Evolutionary conservation across 2,113 vertebrate genomes (phyloP).

Genomic region (Myrmophylax atrothorax): DNA sequence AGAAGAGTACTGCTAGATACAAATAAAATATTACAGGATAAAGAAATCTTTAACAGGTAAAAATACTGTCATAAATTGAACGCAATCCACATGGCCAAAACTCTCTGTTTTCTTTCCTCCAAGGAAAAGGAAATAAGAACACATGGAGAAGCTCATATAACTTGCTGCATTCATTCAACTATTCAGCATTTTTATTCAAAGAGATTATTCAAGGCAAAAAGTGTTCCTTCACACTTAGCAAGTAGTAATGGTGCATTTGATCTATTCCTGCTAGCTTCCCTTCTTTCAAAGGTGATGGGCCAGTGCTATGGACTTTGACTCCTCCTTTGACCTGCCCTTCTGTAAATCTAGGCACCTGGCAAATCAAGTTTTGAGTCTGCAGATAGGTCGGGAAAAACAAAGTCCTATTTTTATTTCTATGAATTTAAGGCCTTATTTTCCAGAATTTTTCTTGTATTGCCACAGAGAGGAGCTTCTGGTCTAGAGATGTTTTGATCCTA

Average conservation of each 20-base stretch:
- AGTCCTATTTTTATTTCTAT: neutral
- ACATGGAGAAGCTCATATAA: neutral
- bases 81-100: neutral
- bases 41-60: neutral
- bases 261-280: neutral
- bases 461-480: neutral
- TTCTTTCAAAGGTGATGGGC: neutral
- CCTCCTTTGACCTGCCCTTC: neutral
- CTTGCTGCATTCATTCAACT: neutral
- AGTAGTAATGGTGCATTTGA: neutral
- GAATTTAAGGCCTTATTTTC: neutral
- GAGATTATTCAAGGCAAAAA: neutral
- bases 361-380: neutral
- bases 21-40: neutral
- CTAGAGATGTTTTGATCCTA: neutral
- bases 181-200: neutral
- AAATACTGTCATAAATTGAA: neutral
- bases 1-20: neutral
- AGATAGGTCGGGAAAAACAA: neutral
- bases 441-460: neutral
- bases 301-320: neutral
- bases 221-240: neutral
- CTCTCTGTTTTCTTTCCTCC: neutral
- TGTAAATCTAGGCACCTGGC: neutral
- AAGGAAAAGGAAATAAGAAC: neutral